phyloP scores from a whole-genome alignment of 2,888 invertebrate species.

The Heliconius ismenius region DNA sequence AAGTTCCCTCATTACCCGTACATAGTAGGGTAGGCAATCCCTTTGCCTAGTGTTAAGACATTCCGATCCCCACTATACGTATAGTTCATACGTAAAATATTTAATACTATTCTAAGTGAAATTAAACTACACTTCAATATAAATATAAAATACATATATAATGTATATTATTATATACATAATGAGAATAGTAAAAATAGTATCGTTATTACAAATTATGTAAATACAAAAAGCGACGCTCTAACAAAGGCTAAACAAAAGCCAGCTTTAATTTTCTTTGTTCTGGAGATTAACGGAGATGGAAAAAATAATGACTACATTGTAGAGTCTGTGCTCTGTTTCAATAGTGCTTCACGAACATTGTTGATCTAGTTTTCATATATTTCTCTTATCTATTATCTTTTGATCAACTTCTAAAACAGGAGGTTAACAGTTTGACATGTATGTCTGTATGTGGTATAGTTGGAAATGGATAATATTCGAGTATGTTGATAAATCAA shows the following conservation, averaged over 20 bases:
- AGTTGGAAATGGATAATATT: too few species aligned
- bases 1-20: too few species aligned
- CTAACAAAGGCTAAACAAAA: neutral
- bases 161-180: neutral
- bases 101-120: neutral
- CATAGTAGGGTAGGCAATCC: too few species aligned
- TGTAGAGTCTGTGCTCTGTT: neutral
- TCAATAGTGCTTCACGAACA: neutral
- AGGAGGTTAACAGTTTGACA: neutral
- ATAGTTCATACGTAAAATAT: too few species aligned
- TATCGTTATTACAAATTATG: slow-evolving; percentile 11
- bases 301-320: neutral
- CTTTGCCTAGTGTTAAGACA: too few species aligned
- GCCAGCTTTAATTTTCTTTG: slow-evolving; percentile 6
- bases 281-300: slow-evolving; percentile 3
- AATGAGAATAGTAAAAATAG: neutral
- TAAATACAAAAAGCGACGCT: slow-evolving; percentile 7
- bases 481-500: too few species aligned
- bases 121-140: neutral
- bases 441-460: too few species aligned
- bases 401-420: neutral
- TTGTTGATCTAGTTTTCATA: neutral
- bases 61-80: too few species aligned
- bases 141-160: neutral
- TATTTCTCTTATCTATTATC: neutral